phyloP scores from a whole-genome alignment of 2,797 vertebrate genomes.

The Amniataba percoides region DNA sequence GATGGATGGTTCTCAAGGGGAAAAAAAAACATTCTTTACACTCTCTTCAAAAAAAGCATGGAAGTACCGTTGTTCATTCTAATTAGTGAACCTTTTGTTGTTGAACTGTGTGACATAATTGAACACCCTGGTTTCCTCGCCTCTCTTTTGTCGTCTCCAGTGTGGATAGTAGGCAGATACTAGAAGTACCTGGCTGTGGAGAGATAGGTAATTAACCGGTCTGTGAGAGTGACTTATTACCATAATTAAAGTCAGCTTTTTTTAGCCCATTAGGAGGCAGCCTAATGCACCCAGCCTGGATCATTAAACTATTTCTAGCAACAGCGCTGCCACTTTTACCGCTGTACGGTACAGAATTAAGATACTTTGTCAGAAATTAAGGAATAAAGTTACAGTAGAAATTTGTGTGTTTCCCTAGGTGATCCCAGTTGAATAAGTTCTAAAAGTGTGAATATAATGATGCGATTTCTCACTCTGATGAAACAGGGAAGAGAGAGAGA shows the following conservation, averaged over 20 bases:
- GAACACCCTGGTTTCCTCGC: slow-evolving; percentile 32
- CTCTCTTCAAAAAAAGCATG: slow-evolving; percentile 6
- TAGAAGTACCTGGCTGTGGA: slow-evolving; percentile 31
- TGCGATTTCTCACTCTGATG: neutral
- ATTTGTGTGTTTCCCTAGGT: no score
- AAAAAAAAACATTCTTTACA: neutral
- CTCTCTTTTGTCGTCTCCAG: slow-evolving; percentile 42
- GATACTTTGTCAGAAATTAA: slow-evolving; percentile 23
- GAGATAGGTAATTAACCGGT: slow-evolving; percentile 65
- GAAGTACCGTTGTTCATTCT: neutral
- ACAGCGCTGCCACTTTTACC: slow-evolving; percentile 9
- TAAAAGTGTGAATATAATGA: neutral
- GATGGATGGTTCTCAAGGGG: neutral
- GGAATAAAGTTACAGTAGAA: neutral
- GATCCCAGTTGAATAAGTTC: neutral
- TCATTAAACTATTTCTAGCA: slow-evolving; percentile 57
- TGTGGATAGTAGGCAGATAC: slow-evolving; percentile 31
- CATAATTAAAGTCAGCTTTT: slow-evolving; percentile 65
- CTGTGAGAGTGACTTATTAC: slow-evolving; percentile 71
- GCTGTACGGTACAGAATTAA: slow-evolving; percentile 2
- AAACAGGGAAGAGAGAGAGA: slow-evolving; percentile 1
- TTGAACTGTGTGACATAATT: slow-evolving; percentile 38
- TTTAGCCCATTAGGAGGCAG: slow-evolving; percentile 57
- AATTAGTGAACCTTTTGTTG: slow-evolving; percentile 20
- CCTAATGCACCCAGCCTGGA: slow-evolving; percentile 27